phyloP scores from a whole-genome alignment of 35 echinoderm and acorn worm genomes.

The Heliocidaris tuberculata region DNA sequence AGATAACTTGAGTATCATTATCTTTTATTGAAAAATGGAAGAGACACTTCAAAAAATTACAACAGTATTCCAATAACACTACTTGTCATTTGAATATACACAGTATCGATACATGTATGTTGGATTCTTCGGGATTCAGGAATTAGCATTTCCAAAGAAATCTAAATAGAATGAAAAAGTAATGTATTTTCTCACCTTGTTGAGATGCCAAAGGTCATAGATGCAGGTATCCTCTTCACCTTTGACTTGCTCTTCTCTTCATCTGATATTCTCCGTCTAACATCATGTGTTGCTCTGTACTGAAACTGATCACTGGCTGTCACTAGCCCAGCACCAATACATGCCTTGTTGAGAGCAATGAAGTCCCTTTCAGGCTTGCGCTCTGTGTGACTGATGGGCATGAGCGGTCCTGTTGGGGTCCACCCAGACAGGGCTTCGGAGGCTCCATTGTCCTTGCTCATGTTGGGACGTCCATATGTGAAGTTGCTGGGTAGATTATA shows the following conservation, averaged over 20 bases:
- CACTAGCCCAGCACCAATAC: conserved; percentile 80
- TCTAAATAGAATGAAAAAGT: background rate
- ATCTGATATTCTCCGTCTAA: conserved; percentile 80
- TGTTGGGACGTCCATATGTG: conserved; percentile 87
- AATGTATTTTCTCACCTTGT: conserved; percentile 69
- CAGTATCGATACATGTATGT: no score
- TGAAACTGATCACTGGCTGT: conserved; percentile 95
- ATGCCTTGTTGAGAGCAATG: conserved; percentile 94
- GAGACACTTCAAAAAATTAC: no score
- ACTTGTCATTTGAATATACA: no score
- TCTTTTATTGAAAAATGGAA: no score
- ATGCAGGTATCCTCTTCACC: conserved; percentile 93
- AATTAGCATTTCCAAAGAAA: no score
- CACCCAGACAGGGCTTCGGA: conserved; percentile 86
- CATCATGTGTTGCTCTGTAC: conserved; percentile 98
- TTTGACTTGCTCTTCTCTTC: conserved; percentile 98
- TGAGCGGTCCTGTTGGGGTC: conserved; percentile 58
- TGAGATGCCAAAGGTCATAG: conserved; percentile 95
- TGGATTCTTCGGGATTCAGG: no score
- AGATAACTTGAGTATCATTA: no score
- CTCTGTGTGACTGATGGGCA: conserved; percentile 55
- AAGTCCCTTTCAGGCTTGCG: conserved; percentile 94
- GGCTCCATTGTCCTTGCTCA: conserved; percentile 87
- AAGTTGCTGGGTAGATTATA: conserved; percentile 88
- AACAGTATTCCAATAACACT: no score